phyloP scores from a whole-genome alignment of 2,113 vertebrate genomes.

The Archilochus colubris region DNA sequence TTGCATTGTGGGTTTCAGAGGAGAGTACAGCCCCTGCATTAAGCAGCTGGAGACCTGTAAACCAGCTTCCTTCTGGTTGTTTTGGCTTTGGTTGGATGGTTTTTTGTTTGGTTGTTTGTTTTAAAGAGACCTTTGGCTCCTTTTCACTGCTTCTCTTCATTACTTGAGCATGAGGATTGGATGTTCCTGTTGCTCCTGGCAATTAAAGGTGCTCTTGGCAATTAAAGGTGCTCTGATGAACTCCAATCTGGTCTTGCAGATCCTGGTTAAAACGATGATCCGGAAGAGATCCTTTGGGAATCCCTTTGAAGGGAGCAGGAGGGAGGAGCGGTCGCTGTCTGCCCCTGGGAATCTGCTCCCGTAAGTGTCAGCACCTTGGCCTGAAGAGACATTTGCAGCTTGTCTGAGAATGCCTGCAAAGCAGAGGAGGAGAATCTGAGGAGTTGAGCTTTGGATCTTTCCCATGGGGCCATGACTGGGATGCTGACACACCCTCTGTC shows the following conservation, averaged over 20 bases:
- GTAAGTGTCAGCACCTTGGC: conserved; percentile 77
- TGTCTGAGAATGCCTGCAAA: background rate
- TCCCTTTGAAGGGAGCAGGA: conserved; percentile 90
- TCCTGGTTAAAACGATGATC: conserved; percentile 97
- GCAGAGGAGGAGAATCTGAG: background rate
- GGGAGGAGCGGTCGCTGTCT: conserved; percentile 85
- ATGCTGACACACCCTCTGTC: background rate
- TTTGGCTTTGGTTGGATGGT: background rate
- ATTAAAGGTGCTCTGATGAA: background rate
- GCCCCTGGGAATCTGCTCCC: conserved; percentile 80
- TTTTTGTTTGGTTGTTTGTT: background rate
- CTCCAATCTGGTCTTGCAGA: conserved; percentile 75
- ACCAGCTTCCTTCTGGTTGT: background rate
- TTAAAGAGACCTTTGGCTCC: background rate
- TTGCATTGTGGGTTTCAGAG: background rate
- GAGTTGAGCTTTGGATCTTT: background rate
- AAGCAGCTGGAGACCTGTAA: background rate
- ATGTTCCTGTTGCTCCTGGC: background rate
- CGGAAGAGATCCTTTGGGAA: conserved; percentile 97
- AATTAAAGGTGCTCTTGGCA: background rate
- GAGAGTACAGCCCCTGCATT: background rate
- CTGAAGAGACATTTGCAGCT: background rate
- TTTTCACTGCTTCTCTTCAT: background rate
- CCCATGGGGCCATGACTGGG: accelerated
- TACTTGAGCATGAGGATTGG: background rate